phyloP scores from a whole-genome alignment of 2,113 vertebrate genomes.

The Gambusia affinis region DNA sequence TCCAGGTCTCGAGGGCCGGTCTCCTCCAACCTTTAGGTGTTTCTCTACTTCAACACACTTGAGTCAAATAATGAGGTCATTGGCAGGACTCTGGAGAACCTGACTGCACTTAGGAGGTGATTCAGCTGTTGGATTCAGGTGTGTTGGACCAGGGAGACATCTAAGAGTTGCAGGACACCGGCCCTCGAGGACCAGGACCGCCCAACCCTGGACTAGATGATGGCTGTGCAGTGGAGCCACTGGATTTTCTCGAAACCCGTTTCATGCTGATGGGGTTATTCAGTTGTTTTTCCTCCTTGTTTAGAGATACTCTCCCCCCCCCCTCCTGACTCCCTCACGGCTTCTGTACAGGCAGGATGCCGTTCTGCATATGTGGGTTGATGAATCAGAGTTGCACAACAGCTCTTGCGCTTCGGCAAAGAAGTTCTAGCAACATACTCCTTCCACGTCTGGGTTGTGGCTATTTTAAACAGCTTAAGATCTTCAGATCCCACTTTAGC shows the following conservation, averaged over 20 bases:
- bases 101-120: too few species aligned
- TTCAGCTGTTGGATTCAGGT: too few species aligned
- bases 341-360: conserved; percentile 31
- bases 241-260: background rate
- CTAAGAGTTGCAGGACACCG: too few species aligned
- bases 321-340: conserved; percentile 10
- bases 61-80: too few species aligned
- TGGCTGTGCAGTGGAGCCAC: background rate
- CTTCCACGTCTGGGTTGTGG: conserved; percentile 45
- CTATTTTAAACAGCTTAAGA: conserved; percentile 43
- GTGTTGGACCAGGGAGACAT: too few species aligned
- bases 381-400: conserved; percentile 66
- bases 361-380: conserved; percentile 51
- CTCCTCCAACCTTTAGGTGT: too few species aligned
- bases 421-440: conserved; percentile 30
- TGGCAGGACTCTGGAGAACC: too few species aligned
- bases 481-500: conserved; percentile 32
- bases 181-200: too few species aligned
- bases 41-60: too few species aligned
- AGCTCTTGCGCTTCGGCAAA: conserved; percentile 40
- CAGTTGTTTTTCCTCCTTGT: background rate
- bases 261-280: background rate
- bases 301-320: conserved; percentile 7
- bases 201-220: too few species aligned
- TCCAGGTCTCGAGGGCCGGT: too few species aligned